phyloP scores from a whole-genome alignment of 2,888 invertebrate species.

The Synergus japonicus region DNA sequence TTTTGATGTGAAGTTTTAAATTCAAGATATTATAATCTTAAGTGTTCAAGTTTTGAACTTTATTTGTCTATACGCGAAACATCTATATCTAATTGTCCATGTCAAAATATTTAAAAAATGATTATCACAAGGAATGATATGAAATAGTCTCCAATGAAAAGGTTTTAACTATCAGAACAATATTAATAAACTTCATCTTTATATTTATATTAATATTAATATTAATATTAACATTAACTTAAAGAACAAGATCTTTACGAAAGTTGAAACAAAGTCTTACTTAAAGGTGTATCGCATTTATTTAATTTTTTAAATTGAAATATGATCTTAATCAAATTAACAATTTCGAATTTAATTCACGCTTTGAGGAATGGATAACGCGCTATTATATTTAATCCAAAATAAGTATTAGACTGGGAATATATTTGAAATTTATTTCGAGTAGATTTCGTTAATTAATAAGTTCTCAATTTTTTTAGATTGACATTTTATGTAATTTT shows the following conservation, averaged over 20 bases:
- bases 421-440: background rate
- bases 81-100: background rate
- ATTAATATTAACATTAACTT: background rate
- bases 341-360: background rate
- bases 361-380: background rate
- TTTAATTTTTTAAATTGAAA: background rate
- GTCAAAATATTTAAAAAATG: background rate
- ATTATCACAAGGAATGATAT: background rate
- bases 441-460: background rate
- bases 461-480: background rate
- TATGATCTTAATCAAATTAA: background rate
- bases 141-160: background rate
- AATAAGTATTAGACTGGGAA: background rate
- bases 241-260: background rate
- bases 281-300: background rate
- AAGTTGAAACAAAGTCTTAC: background rate
- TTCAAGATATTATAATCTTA: background rate
- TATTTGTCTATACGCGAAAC: background rate
- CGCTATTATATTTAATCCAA: background rate
- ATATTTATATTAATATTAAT: background rate
- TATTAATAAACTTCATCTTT: background rate
- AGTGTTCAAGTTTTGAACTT: background rate
- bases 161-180: background rate
- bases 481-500: background rate
- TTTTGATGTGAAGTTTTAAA: background rate